These are phyloP conservation scores for Leptocoma aspasia DNA, from an alignment of 2,113 vertebrate genomes.

Conservation along the genomic window DNA sequence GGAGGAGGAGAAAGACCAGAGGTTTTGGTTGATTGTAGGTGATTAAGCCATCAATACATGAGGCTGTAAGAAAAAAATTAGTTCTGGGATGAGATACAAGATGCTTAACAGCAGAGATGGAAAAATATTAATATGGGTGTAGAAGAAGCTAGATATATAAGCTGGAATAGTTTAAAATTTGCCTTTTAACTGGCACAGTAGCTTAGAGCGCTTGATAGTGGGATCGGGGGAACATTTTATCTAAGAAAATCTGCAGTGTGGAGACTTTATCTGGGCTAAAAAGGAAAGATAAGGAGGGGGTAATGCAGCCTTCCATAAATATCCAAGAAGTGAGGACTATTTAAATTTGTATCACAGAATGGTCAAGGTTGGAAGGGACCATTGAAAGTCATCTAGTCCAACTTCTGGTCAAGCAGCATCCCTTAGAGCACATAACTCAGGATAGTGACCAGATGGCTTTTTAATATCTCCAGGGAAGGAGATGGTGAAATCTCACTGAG, in stretches of 20 bases:
- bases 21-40: background rate
- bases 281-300: background rate
- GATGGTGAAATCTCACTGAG: background rate
- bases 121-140: background rate
- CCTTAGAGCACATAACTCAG: background rate
- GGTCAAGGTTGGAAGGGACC: background rate
- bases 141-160: background rate
- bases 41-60: slow-evolving; percentile 7
- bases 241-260: background rate
- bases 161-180: background rate
- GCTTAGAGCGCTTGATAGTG: background rate
- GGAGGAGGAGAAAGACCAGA: background rate
- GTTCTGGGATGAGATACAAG: background rate
- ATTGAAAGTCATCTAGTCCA: background rate
- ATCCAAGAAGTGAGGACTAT: background rate
- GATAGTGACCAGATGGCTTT: background rate
- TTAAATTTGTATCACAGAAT: background rate
- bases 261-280: background rate
- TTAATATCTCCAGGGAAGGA: background rate
- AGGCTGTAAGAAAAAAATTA: background rate
- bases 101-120: background rate
- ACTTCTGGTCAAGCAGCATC: background rate
- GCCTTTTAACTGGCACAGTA: background rate
- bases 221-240: background rate
- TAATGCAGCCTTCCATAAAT: background rate